Percentiles rank a stretch among this genome's conserved stretches.
Evolutionary conservation across 2,888 invertebrate genomes (phyloP).

Genomic region (Drosophila neutralis): DNA sequence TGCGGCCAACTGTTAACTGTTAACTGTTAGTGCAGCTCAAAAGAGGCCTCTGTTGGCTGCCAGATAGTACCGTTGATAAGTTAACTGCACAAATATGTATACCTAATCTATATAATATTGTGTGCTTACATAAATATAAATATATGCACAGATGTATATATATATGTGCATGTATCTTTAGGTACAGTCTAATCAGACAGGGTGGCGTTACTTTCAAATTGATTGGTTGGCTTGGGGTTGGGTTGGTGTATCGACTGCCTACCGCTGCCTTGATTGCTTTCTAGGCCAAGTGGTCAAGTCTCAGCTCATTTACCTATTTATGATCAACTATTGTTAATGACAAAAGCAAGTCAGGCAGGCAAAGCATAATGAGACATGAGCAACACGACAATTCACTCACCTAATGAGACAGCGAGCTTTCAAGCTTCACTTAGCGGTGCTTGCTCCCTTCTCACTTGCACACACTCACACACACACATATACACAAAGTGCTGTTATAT

Average conservation of each 20-base stretch:
- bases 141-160: neutral
- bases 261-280: constrained; percentile 66
- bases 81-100: constrained; percentile 56
- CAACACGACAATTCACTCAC: constrained; percentile 56
- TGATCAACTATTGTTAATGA: constrained; percentile 66
- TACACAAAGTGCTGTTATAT: constrained; percentile 66
- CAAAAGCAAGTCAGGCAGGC: constrained; percentile 32
- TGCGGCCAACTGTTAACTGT: constrained; percentile 10
- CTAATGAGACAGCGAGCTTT: constrained; percentile 71
- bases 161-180: neutral
- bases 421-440: constrained; percentile 71
- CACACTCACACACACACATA: constrained; percentile 4
- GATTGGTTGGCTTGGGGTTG: constrained; percentile 42
- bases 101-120: constrained; percentile 6
- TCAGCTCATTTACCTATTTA: constrained; percentile 52
- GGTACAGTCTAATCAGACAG: constrained; percentile 75
- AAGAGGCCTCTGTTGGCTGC: constrained; percentile 70
- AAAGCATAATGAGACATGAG: constrained; percentile 74
- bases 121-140: neutral
- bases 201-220: constrained; percentile 64
- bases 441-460: constrained; percentile 40
- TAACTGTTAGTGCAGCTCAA: constrained; percentile 46
- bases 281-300: constrained; percentile 76
- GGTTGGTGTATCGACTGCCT: constrained; percentile 7
- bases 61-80: constrained; percentile 69